A percentile compares a stretch with the other conserved stretches of the same genome.
phyloP scores from a whole-genome alignment of 2,797 vertebrate genomes.

The Pangasius krempfi region DNA sequence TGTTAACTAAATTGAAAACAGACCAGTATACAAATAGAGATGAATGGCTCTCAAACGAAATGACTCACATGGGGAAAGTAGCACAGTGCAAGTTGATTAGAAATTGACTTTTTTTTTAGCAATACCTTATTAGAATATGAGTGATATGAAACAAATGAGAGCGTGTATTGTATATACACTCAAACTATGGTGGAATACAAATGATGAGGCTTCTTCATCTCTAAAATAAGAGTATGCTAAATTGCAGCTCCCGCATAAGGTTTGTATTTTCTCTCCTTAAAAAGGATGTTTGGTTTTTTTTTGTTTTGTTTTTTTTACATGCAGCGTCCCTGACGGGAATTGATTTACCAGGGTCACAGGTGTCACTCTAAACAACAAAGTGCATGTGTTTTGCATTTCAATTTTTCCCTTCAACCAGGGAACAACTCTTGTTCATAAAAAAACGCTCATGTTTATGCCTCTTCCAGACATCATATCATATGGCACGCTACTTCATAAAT shows the following conservation, averaged over 20 bases:
- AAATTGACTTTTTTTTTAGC: neutral
- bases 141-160: neutral
- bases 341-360: conserved; percentile 8
- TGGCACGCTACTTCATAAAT: conserved; percentile 49
- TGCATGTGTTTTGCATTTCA: conserved; percentile 42
- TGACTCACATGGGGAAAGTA: neutral
- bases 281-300: neutral
- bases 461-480: conserved; percentile 13
- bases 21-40: no score
- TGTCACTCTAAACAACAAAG: conserved; percentile 33
- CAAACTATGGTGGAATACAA: neutral
- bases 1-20: neutral
- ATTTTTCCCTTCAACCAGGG: conserved; percentile 36
- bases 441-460: conserved; percentile 27
- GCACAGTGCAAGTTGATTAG: neutral
- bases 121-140: no score
- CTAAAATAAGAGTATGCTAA: neutral
- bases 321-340: neutral
- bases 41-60: neutral
- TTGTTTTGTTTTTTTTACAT: neutral
- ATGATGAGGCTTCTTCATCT: neutral
- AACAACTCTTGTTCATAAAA: conserved; percentile 19
- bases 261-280: neutral
- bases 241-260: conserved; percentile 5
- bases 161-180: neutral